phyloP scores from a whole-genome alignment of 2,797 vertebrate species.

The Peromyscus aztecus region DNA sequence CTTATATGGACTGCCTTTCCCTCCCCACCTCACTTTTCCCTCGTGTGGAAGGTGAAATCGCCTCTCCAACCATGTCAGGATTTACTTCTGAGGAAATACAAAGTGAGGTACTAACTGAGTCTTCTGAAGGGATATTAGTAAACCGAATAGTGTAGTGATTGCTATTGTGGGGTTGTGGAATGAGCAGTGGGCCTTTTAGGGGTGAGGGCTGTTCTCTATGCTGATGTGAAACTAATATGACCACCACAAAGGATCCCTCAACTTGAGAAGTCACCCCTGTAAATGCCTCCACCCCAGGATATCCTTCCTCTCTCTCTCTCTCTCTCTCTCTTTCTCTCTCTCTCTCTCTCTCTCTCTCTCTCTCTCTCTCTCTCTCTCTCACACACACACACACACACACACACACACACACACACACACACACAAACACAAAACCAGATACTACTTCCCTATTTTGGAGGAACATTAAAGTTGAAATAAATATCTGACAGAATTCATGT shows the following conservation, averaged over 20 bases:
- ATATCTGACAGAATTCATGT: conserved; percentile 15
- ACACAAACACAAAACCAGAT: not conserved
- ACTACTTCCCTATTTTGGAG: not conserved
- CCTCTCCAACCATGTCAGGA: not conserved
- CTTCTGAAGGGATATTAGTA: not conserved
- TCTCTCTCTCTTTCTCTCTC: not conserved
- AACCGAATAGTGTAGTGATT: not conserved
- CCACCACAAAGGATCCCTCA: not conserved
- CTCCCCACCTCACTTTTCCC: not conserved
- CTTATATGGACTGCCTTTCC: not conserved
- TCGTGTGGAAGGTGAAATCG: not conserved
- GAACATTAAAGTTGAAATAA: not conserved
- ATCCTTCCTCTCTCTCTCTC: not conserved
- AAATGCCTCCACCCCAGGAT: not conserved
- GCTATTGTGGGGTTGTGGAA: not conserved
- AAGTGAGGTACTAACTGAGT: not conserved
- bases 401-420: not conserved
- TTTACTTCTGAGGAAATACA: not conserved
- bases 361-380: not conserved
- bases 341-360: not conserved
- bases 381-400: not conserved
- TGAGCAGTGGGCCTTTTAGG: too few species aligned
- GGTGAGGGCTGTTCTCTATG: not conserved
- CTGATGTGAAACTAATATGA: not conserved
- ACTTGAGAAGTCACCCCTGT: not conserved